Evolutionary conservation across 2,888 invertebrate genomes (phyloP).

Genomic region (Eumacrocentrus americanus): DNA sequence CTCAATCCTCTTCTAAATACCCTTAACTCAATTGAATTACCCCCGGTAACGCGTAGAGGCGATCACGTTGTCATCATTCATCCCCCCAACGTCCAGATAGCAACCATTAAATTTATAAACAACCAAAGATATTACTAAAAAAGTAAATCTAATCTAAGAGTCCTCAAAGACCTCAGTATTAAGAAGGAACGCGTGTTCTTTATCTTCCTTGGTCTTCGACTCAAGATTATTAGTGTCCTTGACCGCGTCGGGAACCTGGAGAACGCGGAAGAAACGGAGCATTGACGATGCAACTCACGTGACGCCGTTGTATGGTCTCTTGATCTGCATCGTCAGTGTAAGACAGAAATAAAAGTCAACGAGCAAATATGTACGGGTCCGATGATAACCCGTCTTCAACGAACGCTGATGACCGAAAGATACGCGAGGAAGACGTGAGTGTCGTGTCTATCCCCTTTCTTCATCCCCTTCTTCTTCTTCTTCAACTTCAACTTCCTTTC

Average conservation of each 20-base stretch:
- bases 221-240: conserved; percentile 28
- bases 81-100: conserved; percentile 4
- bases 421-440: conserved; percentile 52
- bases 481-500: background rate
- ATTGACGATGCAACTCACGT: conserved; percentile 39
- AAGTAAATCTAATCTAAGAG: conserved; percentile 9
- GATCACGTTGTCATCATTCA: conserved; percentile 29
- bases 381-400: conserved; percentile 44
- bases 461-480: conserved; percentile 14
- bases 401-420: conserved; percentile 32
- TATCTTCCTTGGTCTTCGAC: no score
- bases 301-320: conserved; percentile 53
- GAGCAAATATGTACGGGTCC: conserved; percentile 47
- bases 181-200: no score
- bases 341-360: conserved; percentile 23
- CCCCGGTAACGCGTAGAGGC: conserved; percentile 35
- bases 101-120: no score
- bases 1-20: conserved; percentile 56
- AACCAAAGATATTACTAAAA: background rate
- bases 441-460: conserved; percentile 20
- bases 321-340: conserved; percentile 34
- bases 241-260: conserved; percentile 18
- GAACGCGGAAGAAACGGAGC: conserved; percentile 37
- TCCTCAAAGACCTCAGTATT: no score
- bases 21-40: conserved; percentile 60